Percentiles rank a stretch among this genome's conserved stretches.
phyloP scores from a whole-genome alignment of 2,888 invertebrate genomes.

The Platycheirus albimanus region DNA sequence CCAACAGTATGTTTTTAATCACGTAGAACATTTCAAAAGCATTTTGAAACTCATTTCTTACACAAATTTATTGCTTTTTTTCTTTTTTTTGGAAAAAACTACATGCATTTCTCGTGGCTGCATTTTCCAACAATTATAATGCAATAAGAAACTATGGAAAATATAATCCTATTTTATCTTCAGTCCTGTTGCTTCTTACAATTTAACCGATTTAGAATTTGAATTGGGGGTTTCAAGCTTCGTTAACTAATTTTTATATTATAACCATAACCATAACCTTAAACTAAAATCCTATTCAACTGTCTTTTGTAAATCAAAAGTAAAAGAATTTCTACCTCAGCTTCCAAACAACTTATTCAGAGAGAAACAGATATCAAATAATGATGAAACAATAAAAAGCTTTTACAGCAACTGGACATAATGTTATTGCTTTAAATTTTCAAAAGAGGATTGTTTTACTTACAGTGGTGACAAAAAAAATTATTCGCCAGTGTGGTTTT shows the following conservation, averaged over 20 bases:
- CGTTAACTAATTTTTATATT: constrained; percentile 19
- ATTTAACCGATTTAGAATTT: not conserved
- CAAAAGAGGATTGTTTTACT: constrained; percentile 16
- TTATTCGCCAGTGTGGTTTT: not conserved
- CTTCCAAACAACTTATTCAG: constrained; percentile 29
- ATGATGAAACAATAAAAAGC: constrained; percentile 57
- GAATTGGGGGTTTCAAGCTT: constrained; percentile 15
- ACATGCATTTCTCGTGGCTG: no score
- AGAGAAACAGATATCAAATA: constrained; percentile 45
- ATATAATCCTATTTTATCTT: no score
- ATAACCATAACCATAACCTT: not conserved
- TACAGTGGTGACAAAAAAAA: constrained; percentile 11
- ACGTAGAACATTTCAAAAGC: no score
- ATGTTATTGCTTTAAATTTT: constrained; percentile 46
- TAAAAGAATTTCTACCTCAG: constrained; percentile 17
- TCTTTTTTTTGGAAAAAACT: no score
- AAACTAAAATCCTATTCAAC: not conserved
- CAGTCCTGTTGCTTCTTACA: no score
- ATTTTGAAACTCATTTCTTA: no score
- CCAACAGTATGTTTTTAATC: no score
- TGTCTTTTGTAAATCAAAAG: constrained; percentile 24
- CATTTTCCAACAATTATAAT: no score
- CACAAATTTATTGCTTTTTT: no score
- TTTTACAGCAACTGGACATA: constrained; percentile 52
- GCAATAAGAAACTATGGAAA: no score